These are phyloP conservation scores for Drosophila melanogaster DNA, from an alignment of 1,140 invertebrate species.

Conservation along the genomic window DNA sequence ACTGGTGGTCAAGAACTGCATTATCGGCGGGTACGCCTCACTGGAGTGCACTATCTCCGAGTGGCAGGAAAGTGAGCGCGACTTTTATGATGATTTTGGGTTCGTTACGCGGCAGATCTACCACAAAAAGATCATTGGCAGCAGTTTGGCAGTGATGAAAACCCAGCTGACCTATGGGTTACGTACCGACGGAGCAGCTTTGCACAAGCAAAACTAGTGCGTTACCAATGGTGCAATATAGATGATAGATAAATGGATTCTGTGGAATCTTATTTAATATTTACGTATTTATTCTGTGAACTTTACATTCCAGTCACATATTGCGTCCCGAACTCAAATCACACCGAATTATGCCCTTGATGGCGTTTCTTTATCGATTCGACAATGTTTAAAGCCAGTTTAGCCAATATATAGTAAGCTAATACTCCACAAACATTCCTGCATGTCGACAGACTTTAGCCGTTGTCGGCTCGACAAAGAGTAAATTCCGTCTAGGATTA, in stretches of 20 bases:
- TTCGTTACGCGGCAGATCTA: conserved; percentile 81
- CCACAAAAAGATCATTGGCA: conserved; percentile 82
- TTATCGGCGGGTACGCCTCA: conserved; percentile 59
- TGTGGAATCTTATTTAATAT: conserved; percentile 65
- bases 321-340: conserved; percentile 52
- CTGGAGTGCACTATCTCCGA: conserved; percentile 78
- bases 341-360: conserved; percentile 16
- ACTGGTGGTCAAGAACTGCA: conserved; percentile 62
- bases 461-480: not conserved
- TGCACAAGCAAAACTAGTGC: conserved; percentile 69
- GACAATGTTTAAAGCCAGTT: conserved; percentile 4
- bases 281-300: conserved; percentile 32
- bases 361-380: conserved; percentile 1
- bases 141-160: conserved; percentile 77
- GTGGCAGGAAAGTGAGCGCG: conserved; percentile 78
- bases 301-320: conserved; percentile 29
- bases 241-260: conserved; percentile 30
- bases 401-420: not conserved
- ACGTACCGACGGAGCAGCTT: conserved; percentile 44
- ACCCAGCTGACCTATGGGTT: conserved; percentile 72
- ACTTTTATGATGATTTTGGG: conserved; percentile 73
- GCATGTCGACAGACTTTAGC: not conserved
- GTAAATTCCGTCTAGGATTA: conserved; percentile 1
- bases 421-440: not conserved
- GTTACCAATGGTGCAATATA: conserved; percentile 26